Evolutionary conservation across 2,888 invertebrate genomes (phyloP), one percentile per base, ranked within the genome.

Genomic region (Euzophera pinguis): DNA sequence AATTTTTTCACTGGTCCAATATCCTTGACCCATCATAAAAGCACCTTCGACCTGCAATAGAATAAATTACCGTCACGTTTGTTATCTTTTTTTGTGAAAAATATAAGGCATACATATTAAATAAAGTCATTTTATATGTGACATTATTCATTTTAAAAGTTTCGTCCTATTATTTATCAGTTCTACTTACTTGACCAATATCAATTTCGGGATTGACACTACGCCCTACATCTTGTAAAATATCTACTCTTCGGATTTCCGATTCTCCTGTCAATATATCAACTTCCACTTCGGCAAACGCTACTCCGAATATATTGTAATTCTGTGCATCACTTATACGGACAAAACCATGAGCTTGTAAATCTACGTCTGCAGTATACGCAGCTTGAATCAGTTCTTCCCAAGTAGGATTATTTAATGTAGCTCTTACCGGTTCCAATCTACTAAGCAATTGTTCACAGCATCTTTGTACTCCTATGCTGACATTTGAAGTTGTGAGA

Each of bases 1-100:
- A 45, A 95, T 71, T 53, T 94, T 91, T 69, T 96, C 96, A 0
- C 85, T 87, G 0, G 94, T 93, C 92, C 93, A 95, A 63, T 93
- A 94, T 0, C 96, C 96, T 3, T 84, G 75, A 50, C 90, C 95
- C 94, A 94, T 94, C 3, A 93, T 79, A 60, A 94, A 95, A 0
- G 94, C 94, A 0, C 95, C 96, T 78, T 95, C 94, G 0, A 93
- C 65, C 82, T 58, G 6, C 16, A 9, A 47, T 3, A 47, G 39
- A 7, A 32, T 17, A 37, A 16, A 34, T 29, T 27, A 39, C 5
- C 22, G n/a, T n/a, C n/a, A n/a, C n/a, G n/a, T n/a, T n/a, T n/a
- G n/a, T n/a, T n/a, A n/a, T n/a, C n/a, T n/a, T n/a, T n/a, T n/a
- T n/a, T n/a, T n/a, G n/a, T n/a, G n/a, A n/a, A n/a, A n/a, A n/a